Base-by-base conservation (phyloP, 2,797 vertebrate species). In the Pogonophryne albipinna region DNA sequence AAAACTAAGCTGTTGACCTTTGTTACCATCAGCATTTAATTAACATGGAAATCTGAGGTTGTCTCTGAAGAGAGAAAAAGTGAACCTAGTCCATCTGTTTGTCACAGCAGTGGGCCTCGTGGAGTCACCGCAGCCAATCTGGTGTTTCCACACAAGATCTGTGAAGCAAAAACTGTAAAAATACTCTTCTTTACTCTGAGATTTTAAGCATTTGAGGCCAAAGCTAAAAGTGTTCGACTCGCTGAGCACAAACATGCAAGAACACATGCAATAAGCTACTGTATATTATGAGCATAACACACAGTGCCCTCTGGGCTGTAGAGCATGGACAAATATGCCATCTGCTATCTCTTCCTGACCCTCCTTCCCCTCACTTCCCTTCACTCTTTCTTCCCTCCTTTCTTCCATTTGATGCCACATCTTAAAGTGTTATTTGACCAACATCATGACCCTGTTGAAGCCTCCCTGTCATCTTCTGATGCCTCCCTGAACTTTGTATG, bases 71-170 rank as follows among this genome's bases (percentile, higher is more conserved):
- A 66, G 53, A 74, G 55, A 47, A 55, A 53, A 80, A 68, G 42
- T 71, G 49, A 79, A 56, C 65, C 8, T 0, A 34, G 64, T 82
- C 87, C 87, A 86, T 91, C 87, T 89, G 89, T 74, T 80, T 57
- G 77, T 79, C 85, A 52, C 86, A 81, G 81, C 85, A 78, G 75
- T 61, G 55, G 68, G 71, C 69, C 59, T 78, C 57, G 62, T 46
- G 46, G 62, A 70, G 69, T 61, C 69, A 52, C 71, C 20, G 11
- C 10, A 6, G 63, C 60, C 71, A 79, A 80, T 86, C 86, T 86
- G 86, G 13, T 66, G 71, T 79, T 84, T 76, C 13, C 47, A 34
- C 10, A 49, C 53, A 57, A 56, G 60, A 78, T 58, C 31, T 68
- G 45, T 61, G 60, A 61, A 15, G 62, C 61, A 76, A 46, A 47